Evolutionary conservation across 2,888 invertebrate species (phyloP).

Genomic region (Acanthosepion pharaonis): DNA sequence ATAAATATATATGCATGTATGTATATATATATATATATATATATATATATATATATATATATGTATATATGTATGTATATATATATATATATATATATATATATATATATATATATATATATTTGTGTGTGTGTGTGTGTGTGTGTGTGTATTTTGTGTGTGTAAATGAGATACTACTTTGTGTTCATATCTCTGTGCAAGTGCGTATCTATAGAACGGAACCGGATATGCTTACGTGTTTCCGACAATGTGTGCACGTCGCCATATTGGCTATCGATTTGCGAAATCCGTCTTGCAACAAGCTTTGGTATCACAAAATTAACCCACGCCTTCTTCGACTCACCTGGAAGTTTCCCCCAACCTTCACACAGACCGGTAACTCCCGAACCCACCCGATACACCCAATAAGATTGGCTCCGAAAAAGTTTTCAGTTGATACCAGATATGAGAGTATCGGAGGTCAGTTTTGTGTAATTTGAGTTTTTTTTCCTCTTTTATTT

Average conservation of each 20-base stretch:
- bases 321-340: slow-evolving; percentile 33
- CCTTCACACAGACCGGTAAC: background rate
- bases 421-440: background rate
- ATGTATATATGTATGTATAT: background rate
- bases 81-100: background rate
- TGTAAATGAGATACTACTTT: background rate
- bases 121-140: background rate
- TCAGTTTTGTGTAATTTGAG: slow-evolving; percentile 6
- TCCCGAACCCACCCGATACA: background rate
- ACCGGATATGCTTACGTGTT: background rate
- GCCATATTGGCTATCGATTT: background rate
- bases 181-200: background rate
- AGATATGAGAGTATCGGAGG: background rate
- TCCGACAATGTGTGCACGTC: background rate
- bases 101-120: background rate
- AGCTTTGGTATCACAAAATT: background rate
- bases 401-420: background rate
- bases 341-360: background rate
- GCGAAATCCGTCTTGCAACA: background rate
- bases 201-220: background rate
- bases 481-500: background rate
- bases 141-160: background rate
- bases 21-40: background rate
- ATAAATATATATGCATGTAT: background rate
- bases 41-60: background rate